Conservation (phyloP, 2,113 vertebrate genomes). For the Sturnira hondurensis region DNA sequence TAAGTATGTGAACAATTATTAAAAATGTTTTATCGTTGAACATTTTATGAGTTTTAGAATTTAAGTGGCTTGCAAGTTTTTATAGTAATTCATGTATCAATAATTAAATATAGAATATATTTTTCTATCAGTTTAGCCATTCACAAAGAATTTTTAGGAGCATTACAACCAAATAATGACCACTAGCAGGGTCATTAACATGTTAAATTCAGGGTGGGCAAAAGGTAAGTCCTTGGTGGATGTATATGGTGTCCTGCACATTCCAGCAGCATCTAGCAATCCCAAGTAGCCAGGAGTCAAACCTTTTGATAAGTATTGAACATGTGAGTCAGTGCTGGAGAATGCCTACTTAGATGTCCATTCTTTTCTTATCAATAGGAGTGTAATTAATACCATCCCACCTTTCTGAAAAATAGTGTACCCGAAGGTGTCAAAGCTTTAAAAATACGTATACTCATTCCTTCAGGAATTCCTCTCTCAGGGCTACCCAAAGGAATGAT, state of each 20-base stretch:
- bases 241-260: not conserved
- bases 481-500: not conserved
- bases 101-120: not conserved
- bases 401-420: not conserved
- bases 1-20: not conserved
- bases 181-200: too few relatives aligned
- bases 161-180: not conserved
- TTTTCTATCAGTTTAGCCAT: not conserved
- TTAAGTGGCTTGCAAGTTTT: not conserved
- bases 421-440: not conserved
- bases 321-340: not conserved
- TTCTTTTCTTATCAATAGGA: not conserved
- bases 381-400: not conserved
- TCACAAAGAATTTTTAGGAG: constrained; percentile 23
- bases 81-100: not conserved
- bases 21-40: not conserved
- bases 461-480: not conserved
- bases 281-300: not conserved
- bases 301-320: not conserved
- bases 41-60: not conserved
- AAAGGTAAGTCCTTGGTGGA: not conserved
- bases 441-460: not conserved
- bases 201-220: too few relatives aligned
- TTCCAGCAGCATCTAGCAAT: not conserved
- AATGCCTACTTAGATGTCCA: not conserved